phyloP scores from a whole-genome alignment of 30 jellyfish, hydroid and myxozoan species.

The Turritopsis rubra region DNA sequence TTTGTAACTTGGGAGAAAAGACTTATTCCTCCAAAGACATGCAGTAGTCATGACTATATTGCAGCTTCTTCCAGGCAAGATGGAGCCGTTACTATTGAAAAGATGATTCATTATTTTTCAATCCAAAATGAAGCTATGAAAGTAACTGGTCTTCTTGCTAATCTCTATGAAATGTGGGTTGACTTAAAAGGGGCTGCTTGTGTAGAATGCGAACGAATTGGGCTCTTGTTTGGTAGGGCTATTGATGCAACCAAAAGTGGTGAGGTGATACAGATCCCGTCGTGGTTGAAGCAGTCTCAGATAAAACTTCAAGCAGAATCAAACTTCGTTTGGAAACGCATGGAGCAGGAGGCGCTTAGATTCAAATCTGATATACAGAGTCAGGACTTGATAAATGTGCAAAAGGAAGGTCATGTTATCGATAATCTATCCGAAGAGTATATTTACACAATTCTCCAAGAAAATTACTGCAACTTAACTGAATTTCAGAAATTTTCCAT shows the following conservation, averaged over 20 bases:
- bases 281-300: not conserved
- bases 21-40: slow-evolving; percentile 26
- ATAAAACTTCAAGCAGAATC: not conserved
- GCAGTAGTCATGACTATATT: slow-evolving; percentile 23
- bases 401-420: not conserved
- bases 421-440: slow-evolving; percentile 21
- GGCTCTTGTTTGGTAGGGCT: slow-evolving; percentile 28
- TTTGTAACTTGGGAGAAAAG: slow-evolving; percentile 32
- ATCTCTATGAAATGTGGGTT: slow-evolving; percentile 29
- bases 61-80: slow-evolving; percentile 16
- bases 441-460: not conserved
- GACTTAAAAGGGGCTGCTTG: slow-evolving; percentile 24
- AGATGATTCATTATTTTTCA: slow-evolving; percentile 26
- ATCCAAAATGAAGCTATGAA: slow-evolving; percentile 25
- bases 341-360: slow-evolving; percentile 10
- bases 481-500: slow-evolving; percentile 24
- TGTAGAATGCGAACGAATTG: slow-evolving; percentile 24
- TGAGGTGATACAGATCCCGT: slow-evolving; percentile 24
- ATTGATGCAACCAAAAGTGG: slow-evolving; percentile 32
- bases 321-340: slow-evolving; percentile 21
- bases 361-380: not conserved
- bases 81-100: slow-evolving; percentile 19
- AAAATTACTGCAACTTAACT: not conserved
- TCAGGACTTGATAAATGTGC: not conserved
- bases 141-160: slow-evolving; percentile 14